Evolutionary conservation across 2,113 vertebrate genomes (phyloP).

Genomic region (Hippoglossus stenolepis): DNA sequence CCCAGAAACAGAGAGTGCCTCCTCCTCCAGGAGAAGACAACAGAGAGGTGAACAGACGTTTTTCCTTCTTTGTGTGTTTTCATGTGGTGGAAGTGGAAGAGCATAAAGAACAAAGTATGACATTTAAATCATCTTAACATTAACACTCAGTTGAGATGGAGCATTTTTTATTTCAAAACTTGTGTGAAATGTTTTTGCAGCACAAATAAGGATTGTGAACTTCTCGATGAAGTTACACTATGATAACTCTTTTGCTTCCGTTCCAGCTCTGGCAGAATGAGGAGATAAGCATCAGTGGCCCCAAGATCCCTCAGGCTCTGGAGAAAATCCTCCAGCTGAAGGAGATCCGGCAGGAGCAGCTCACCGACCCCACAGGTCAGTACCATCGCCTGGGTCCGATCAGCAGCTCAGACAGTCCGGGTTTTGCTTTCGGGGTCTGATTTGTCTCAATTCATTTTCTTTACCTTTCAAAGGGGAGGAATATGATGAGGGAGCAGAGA

Average conservation of each 20-base stretch:
- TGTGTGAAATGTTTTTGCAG: no score
- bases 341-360: slow-evolving; percentile 93
- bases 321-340: slow-evolving; percentile 96
- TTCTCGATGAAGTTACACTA: no score
- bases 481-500: slow-evolving; percentile 73
- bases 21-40: slow-evolving; percentile 90
- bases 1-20: slow-evolving; percentile 83
- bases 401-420: neutral
- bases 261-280: slow-evolving; percentile 83
- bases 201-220: no score
- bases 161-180: no score
- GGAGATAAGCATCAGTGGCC: slow-evolving; percentile 84
- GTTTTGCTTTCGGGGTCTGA: neutral
- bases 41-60: slow-evolving; percentile 82
- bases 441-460: neutral
- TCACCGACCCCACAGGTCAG: slow-evolving; percentile 81
- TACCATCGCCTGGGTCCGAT: neutral
- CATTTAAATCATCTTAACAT: no score
- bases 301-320: slow-evolving; percentile 93
- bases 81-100: neutral
- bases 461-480: slow-evolving; percentile 79
- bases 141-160: no score
- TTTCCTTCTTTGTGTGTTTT: neutral
- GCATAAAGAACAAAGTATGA: no score
- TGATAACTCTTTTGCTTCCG: neutral